A percentile compares a stretch with the other conserved stretches of the same genome.
These are phyloP conservation scores for Ischnura elegans DNA, from an alignment of 2,888 invertebrate species.

Conservation along the genomic window DNA sequence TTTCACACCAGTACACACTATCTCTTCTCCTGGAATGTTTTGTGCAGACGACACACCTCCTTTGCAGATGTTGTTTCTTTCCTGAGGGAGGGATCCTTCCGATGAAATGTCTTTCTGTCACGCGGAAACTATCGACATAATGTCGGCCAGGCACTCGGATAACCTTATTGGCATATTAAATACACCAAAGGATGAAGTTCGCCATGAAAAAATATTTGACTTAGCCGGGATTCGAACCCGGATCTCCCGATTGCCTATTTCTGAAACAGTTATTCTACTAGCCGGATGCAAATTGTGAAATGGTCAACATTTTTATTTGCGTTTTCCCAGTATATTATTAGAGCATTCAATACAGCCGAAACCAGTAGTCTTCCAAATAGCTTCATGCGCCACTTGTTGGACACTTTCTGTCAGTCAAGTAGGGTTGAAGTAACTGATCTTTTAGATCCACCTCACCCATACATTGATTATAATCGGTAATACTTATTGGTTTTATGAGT, in stretches of 20 bases:
- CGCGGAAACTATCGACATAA: not conserved
- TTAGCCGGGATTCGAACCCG: too few species aligned
- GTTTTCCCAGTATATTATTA: constrained; percentile 34
- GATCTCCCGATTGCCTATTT: too few species aligned
- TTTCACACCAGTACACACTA: not conserved
- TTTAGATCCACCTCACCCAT: constrained; percentile 21
- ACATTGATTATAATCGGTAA: constrained; percentile 12
- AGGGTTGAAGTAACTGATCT: constrained; percentile 27
- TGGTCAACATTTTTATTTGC: not conserved
- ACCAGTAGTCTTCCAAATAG: too few species aligned
- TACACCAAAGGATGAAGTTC: too few species aligned
- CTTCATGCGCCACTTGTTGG: constrained; percentile 44
- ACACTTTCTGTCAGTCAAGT: constrained; percentile 42
- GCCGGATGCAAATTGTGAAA: not conserved
- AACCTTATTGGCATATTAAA: constrained; percentile 29
- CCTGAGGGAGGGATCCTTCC: constrained; percentile 10
- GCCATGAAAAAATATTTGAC: too few species aligned
- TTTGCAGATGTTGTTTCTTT: constrained; percentile 51
- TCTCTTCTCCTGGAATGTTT: constrained; percentile 17
- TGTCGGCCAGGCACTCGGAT: not conserved
- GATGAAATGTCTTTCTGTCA: constrained; percentile 22
- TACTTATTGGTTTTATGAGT: too few species aligned
- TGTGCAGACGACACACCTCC: not conserved
- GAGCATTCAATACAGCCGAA: too few species aligned
- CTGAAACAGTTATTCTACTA: constrained; percentile 10